Conservation (phyloP, 2,888 invertebrate genomes). For the Folsomia candida region DNA sequence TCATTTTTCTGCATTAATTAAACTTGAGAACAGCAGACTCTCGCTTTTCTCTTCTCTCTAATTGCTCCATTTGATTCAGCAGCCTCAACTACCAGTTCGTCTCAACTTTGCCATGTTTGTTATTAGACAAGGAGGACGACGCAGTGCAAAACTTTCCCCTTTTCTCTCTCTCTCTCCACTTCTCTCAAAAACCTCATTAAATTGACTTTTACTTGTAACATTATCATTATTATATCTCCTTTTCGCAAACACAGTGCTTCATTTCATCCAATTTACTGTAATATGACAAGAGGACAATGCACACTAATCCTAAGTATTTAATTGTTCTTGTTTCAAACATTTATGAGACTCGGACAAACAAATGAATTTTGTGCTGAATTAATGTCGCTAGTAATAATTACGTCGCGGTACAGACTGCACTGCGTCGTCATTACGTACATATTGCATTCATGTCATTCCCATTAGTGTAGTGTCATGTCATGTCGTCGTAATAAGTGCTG, state of each 20-base stretch:
- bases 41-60: conserved; percentile 24
- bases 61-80: background rate
- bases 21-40: conserved; percentile 40
- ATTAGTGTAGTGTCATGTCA: no score
- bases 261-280: background rate
- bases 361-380: no score
- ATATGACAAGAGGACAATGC: no score
- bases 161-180: conserved; percentile 7
- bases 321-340: no score
- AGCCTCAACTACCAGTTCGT: background rate
- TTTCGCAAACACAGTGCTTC: background rate
- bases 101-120: background rate
- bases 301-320: no score
- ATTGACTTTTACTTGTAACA: conserved; percentile 1
- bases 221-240: background rate
- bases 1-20: conserved; percentile 45
- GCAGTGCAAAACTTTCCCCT: conserved; percentile 1
- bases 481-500: no score
- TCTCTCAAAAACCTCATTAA: conserved; percentile 1
- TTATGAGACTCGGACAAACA: no score
- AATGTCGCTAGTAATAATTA: background rate
- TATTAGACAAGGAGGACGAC: background rate
- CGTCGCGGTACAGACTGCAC: no score
- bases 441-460: no score
- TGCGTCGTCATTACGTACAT: no score